Conservation (phyloP, 2,888 invertebrate species). For the Amaurobius ferox region DNA sequence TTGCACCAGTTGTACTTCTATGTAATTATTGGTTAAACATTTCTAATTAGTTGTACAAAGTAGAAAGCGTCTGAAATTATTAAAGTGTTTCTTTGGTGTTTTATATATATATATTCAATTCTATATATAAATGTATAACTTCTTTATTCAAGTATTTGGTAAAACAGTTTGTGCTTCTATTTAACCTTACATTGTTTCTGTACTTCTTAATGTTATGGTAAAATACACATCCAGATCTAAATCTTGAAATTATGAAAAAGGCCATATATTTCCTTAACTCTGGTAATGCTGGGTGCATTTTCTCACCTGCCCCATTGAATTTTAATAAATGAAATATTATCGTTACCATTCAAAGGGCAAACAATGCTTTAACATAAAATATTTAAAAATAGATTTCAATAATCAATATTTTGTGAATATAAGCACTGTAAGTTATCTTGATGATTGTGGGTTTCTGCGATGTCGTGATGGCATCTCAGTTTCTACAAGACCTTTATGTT, state of each 20-base stretch:
- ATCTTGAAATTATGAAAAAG: no score
- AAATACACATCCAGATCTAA: no score
- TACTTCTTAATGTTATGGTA: not conserved
- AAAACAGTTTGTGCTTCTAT: not conserved
- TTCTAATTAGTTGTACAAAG: not conserved
- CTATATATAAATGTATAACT: not conserved
- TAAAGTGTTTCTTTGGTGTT: not conserved
- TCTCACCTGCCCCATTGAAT: no score
- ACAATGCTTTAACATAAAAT: not conserved
- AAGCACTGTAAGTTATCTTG: not conserved
- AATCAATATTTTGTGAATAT: no score
- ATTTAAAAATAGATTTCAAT: not conserved
- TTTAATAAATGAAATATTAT: no score
- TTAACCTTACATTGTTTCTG: not conserved
- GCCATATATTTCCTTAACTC: no score
- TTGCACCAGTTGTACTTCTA: constrained; percentile 37
- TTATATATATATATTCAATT: not conserved
- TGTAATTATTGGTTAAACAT: not conserved
- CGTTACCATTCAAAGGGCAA: no score
- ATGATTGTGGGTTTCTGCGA: not conserved
- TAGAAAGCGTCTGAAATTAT: not conserved
- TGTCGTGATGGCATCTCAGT: not conserved
- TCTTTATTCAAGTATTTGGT: not conserved
- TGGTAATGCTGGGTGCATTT: no score
- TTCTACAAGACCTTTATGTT: not conserved